These are phyloP conservation scores for Pontoporia blainvillei DNA, from an alignment of 2,113 vertebrate genomes.

Conservation along the genomic window DNA sequence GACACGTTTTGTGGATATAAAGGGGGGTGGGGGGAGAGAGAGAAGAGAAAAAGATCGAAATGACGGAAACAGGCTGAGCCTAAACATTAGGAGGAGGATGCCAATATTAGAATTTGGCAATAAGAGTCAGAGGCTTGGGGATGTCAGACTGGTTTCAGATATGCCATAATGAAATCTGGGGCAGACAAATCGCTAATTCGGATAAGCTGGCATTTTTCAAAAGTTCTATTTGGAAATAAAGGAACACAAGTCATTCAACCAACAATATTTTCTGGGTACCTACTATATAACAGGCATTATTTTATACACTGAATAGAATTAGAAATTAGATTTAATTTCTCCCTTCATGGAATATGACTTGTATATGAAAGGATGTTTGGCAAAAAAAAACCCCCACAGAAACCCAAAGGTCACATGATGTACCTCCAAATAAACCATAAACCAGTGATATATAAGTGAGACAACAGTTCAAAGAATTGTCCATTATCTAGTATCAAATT, in stretches of 20 bases:
- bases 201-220: neutral
- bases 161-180: neutral
- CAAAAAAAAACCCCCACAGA: neutral
- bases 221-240: slow-evolving; percentile 17
- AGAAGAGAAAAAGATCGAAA: neutral
- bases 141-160: neutral
- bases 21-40: neutral
- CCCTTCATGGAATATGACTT: neutral
- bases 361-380: neutral
- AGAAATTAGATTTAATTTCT: neutral
- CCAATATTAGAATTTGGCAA: neutral
- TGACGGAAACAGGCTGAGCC: neutral
- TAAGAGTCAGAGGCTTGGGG: neutral
- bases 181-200: neutral
- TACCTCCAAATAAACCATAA: slow-evolving; percentile 22
- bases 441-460: neutral
- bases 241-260: neutral
- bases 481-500: neutral
- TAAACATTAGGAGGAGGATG: neutral
- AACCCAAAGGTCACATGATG: neutral
- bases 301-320: neutral
- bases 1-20: neutral
- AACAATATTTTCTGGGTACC: neutral
- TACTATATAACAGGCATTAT: neutral
- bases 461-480: neutral